phyloP scores from a whole-genome alignment of 2,113 vertebrate species.

The Xiphophorus couchianus region DNA sequence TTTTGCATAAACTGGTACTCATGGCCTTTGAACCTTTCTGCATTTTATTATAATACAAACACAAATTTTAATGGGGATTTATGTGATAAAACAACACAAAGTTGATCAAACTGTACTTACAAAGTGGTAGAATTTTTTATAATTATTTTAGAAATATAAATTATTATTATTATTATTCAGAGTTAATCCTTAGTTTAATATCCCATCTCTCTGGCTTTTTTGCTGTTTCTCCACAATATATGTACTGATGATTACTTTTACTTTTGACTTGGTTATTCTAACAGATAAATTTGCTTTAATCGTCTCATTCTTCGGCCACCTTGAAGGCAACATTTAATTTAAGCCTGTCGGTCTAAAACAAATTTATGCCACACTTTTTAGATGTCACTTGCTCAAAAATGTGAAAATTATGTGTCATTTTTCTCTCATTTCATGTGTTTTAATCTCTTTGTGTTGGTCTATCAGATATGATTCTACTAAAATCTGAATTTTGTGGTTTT shows the following conservation, averaged over 20 bases:
- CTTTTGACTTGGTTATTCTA: too few relatives aligned
- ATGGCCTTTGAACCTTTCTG: background rate
- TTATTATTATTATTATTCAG: background rate
- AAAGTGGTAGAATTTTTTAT: too few relatives aligned
- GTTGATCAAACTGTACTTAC: background rate
- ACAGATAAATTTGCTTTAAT: background rate
- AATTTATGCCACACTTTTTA: background rate
- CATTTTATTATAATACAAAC: background rate
- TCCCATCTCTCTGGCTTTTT: background rate
- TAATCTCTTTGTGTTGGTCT: too few relatives aligned
- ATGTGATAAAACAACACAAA: background rate
- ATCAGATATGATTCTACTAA: too few relatives aligned
- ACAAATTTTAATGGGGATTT: background rate
- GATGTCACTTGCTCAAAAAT: too few relatives aligned
- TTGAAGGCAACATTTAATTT: background rate
- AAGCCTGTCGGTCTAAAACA: background rate
- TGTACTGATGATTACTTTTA: too few relatives aligned
- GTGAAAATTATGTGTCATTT: too few relatives aligned
- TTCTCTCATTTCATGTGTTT: too few relatives aligned
- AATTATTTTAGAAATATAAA: background rate
- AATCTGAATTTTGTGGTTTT: background rate
- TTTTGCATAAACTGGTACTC: background rate
- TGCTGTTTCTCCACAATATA: too few relatives aligned
- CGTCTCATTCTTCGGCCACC: background rate
- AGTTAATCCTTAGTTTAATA: background rate